Evolutionary conservation across 2,113 vertebrate species (phyloP).

Genomic region (Melanotaenia duboulayi): DNA sequence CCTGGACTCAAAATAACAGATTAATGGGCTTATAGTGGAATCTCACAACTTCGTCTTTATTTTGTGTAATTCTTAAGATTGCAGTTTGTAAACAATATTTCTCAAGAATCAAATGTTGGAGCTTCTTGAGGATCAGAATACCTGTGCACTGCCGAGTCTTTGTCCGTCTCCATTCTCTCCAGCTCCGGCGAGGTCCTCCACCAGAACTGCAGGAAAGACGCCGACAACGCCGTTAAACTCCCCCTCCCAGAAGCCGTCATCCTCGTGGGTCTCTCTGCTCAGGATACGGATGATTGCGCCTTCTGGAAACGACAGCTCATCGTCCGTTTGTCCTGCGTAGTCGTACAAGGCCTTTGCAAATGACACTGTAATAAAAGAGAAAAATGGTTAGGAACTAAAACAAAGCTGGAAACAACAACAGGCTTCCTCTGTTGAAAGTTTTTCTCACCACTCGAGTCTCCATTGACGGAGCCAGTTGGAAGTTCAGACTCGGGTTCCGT

Average conservation of each 20-base stretch:
- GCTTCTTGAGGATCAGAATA: no score
- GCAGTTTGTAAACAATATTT: no score
- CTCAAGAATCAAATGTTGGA: no score
- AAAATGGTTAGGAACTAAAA: neutral
- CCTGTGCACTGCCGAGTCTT: constrained; percentile 68
- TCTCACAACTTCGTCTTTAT: no score
- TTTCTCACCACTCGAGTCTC: constrained; percentile 82
- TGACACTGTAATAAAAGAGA: constrained; percentile 39
- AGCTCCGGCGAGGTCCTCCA: constrained; percentile 90
- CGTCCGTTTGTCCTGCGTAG: constrained; percentile 94
- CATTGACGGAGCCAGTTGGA: constrained; percentile 87
- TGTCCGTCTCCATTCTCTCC: constrained; percentile 85
- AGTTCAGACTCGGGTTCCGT: constrained; percentile 88
- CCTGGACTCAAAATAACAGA: no score
- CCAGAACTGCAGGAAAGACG: constrained; percentile 94
- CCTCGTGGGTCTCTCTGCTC: constrained; percentile 95
- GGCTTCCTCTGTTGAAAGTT: fast-evolving
- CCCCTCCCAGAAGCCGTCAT: constrained; percentile 98
- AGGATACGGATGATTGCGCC: constrained; percentile 97
- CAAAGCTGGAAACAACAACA: neutral
- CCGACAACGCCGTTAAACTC: constrained; percentile 91
- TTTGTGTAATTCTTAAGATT: no score
- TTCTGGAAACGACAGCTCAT: constrained; percentile 95
- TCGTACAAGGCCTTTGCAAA: constrained; percentile 89
- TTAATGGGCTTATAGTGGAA: no score